A percentile compares a stretch with the other conserved stretches of the same genome.
Conservation (phyloP, 2,113 vertebrate genomes). For the Dromaius novaehollandiae region DNA sequence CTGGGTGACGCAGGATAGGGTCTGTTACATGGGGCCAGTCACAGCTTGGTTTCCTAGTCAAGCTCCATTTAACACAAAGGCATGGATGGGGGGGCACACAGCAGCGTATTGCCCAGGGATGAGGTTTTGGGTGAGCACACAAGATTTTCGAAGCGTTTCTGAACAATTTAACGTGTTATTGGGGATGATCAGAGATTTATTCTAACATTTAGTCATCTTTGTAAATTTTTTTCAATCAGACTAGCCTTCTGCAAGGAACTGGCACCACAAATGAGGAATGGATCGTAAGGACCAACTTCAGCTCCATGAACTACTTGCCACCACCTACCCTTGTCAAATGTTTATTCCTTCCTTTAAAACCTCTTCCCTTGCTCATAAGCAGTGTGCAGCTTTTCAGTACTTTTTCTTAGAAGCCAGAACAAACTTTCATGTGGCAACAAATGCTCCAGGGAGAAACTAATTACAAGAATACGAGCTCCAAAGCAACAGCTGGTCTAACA, state of each 20-base stretch:
- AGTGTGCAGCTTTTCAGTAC: not conserved
- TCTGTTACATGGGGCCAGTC: not conserved
- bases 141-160: not conserved
- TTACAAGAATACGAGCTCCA: not conserved
- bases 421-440: not conserved
- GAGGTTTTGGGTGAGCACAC: not conserved
- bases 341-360: not conserved
- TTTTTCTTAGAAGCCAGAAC: not conserved
- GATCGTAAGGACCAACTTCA: not conserved
- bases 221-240: not conserved
- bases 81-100: fast-evolving
- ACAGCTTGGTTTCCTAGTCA: not conserved
- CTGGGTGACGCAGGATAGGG: not conserved
- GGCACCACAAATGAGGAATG: not conserved
- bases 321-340: not conserved
- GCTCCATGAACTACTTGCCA: not conserved
- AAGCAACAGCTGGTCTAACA: not conserved
- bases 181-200: not conserved
- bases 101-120: not conserved
- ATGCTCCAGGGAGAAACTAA: not conserved
- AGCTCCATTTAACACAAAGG: not conserved
- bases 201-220: not conserved
- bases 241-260: not conserved
- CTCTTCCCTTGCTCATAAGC: not conserved
- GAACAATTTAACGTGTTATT: not conserved